Evolutionary conservation across 2,888 invertebrate genomes (phyloP), one percentile per base, ranked within the genome.

Genomic region (Calephelis perditalis): DNA sequence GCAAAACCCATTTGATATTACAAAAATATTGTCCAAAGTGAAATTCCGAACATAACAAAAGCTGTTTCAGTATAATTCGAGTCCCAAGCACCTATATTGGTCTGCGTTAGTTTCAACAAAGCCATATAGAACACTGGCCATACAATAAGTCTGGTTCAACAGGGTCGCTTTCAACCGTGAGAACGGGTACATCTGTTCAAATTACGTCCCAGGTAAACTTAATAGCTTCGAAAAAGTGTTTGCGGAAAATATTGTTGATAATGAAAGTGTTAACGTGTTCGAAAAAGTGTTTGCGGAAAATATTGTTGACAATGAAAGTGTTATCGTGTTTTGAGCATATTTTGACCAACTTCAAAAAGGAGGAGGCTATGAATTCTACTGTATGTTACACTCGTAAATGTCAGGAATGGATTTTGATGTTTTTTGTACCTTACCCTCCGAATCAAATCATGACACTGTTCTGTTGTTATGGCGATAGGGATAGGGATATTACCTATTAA

Each of bases 181-280:
- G 88, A 86, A 82, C 69, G 64, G 67, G 67, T 67, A 73, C 88
- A 87, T 73, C 84, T 87, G 87, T 74, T 77, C 73, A 81, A 82
- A 84, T 84, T 83, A 82, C 80, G 76, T 70, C 70, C 71, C 74
- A 71, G 59, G 59, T 60, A 56, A 75, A 78, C 73, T 77, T 74
- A 68, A 67, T 67, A 69, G 70, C 56, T 52, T 52, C 5, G 52
- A 74, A 73, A 81, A 81, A 83, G 82, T 81, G 79, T 74, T 58
- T 71, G 71, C 59, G 67, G 64, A 8, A 40, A 40, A 40, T 40
- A 40, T 40, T 40, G 40, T 40, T 77, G 76, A 71, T 66, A 71
- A 67, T 60, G 52, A 35, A 11, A 52, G 55, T 54, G 49, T 54
- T 55, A 55, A 36, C 46, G 40, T 6, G 40, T 40, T 40, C 63